Evolutionary conservation across 2,888 invertebrate genomes (phyloP).

Genomic region (Hydropsyche betteni): DNA sequence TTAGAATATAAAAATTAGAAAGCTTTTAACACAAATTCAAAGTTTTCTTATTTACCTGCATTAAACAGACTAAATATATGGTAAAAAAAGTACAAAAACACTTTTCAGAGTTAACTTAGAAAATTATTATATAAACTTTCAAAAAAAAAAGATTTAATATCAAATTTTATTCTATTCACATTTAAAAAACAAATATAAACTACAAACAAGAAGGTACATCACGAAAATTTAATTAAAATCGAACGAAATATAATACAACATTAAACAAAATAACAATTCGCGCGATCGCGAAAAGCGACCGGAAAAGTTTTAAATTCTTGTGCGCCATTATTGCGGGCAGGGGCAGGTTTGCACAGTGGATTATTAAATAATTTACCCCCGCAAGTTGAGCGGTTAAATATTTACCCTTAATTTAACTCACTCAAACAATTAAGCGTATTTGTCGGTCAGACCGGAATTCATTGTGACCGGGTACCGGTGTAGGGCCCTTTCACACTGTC

Average conservation of each 20-base stretch:
- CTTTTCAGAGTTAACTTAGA: neutral
- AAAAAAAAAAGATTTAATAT: too few relatives aligned
- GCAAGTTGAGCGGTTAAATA: slow-evolving; percentile 44
- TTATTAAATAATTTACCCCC: slow-evolving; percentile 40
- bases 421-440: slow-evolving; percentile 45
- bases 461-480: slow-evolving; percentile 5
- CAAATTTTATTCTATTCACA: too few relatives aligned
- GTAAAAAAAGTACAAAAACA: neutral
- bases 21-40: too few relatives aligned
- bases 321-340: neutral
- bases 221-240: slow-evolving; percentile 9
- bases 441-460: slow-evolving; percentile 41
- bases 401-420: slow-evolving; percentile 46
- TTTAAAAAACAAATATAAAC: too few relatives aligned
- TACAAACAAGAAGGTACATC: neutral
- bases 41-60: neutral
- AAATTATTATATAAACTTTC: neutral
- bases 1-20: too few relatives aligned
- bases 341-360: slow-evolving; percentile 32
- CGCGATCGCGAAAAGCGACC: neutral
- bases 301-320: slow-evolving; percentile 19
- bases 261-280: neutral
- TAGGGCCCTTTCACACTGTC: slow-evolving; percentile 18
- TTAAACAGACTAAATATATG: neutral
- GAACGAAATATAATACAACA: neutral